Evolutionary conservation across 2,113 vertebrate genomes (phyloP).

Genomic region (Lipophrys pholis): DNA sequence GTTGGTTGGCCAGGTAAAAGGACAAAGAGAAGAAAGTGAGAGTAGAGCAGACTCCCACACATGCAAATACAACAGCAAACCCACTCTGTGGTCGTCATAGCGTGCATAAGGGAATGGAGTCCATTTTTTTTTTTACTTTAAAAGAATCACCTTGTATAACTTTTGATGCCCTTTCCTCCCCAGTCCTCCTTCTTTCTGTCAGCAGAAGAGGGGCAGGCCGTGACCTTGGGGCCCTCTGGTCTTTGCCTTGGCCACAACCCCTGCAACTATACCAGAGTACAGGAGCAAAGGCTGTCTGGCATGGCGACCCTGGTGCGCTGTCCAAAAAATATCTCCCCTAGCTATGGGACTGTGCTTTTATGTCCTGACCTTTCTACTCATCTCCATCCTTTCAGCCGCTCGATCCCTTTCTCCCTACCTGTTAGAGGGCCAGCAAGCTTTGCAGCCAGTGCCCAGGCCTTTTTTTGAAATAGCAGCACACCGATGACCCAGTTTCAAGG

Average conservation of each 20-base stretch:
- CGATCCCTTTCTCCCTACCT: slow-evolving; percentile 50
- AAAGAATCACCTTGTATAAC: slow-evolving; percentile 19
- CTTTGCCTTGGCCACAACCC: slow-evolving; percentile 41
- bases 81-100: too few relatives aligned
- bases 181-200: slow-evolving; percentile 46
- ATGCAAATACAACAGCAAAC: too few relatives aligned
- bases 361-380: slow-evolving; percentile 63
- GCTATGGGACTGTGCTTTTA: slow-evolving; percentile 55
- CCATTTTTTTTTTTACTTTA: slow-evolving; percentile 60
- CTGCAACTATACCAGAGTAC: slow-evolving; percentile 34
- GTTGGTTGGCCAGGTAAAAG: too few relatives aligned
- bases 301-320: slow-evolving; percentile 42
- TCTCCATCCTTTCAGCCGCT: slow-evolving; percentile 33
- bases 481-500: slow-evolving; percentile 75
- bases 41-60: too few relatives aligned
- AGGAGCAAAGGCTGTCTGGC: slow-evolving; percentile 60
- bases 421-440: slow-evolving; percentile 48
- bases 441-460: slow-evolving; percentile 39
- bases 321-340: slow-evolving; percentile 73
- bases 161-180: slow-evolving; percentile 37
- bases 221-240: slow-evolving; percentile 64
- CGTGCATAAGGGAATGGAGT: slow-evolving; percentile 6
- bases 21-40: too few relatives aligned
- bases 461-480: slow-evolving; percentile 52
- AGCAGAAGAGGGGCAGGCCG: slow-evolving; percentile 53